Evolutionary conservation across 2,888 invertebrate genomes (phyloP), one percentile per base, ranked within the genome.

Genomic region (Mimas tiliae): DNA sequence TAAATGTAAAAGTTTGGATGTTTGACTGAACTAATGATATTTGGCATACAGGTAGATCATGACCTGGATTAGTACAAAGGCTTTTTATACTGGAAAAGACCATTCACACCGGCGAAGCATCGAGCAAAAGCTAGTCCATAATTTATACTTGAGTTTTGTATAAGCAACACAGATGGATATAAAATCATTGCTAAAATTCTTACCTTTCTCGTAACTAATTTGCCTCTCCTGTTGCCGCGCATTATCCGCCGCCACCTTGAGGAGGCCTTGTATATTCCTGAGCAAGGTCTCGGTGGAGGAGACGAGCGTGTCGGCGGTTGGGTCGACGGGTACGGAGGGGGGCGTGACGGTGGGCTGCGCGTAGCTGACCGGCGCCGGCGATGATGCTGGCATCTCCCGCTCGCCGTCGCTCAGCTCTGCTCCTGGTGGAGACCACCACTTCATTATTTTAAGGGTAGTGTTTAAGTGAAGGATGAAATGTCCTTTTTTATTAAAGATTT

Each of bases 161-260:
- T 27, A 27, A 27, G 27, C 27, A 27, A 27, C 27, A 27, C 27
- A 1, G 1, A 27, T 27, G 27, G 27, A 27, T 27, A 27, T 4
- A 27, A 3, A 27, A 27, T 27, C 27, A 27, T 27, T 27, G 27
- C 27, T 4, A 27, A 1, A 27, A 38, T 6, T 70, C 83, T 92
- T 94, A 99, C 99, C 98, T 97, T 98, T 98, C 94, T 99, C 99
- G 91, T 98, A 97, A 95, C 97, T 98, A 91, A 98, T 97, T 93
- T 99, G 98, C 76, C 98, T 95, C 90, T 99, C 99, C 92, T 98
- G 98, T 85, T 98, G 98, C 79, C 98, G 95, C 66, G 98, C 98
- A 92, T 98, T 98, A 90, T 99, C 98, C 1, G 98, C 98, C n/a
- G 99, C 99, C 70, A 99, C 98, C 92, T 99, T 98, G 72, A 99